Conservation (phyloP, 2,113 vertebrate species). For the Grus americana region DNA sequence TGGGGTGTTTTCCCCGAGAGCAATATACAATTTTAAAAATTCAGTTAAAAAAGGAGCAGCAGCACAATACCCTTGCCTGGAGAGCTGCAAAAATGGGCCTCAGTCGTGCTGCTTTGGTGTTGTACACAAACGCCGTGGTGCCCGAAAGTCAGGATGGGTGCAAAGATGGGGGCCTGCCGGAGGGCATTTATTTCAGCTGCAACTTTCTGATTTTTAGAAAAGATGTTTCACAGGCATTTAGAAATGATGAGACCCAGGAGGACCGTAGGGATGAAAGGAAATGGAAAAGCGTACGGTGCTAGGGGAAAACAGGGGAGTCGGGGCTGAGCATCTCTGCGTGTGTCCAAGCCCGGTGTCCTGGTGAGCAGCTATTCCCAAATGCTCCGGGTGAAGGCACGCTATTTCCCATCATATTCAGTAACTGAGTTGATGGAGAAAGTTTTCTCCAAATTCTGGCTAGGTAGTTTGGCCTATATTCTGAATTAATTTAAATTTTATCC, state of each 20-base stretch:
- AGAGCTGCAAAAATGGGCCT: accelerated
- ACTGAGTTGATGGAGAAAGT: not conserved
- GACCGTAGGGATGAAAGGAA: not conserved
- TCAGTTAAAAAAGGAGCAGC: not conserved
- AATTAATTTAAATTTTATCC: not conserved
- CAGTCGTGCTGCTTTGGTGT: accelerated
- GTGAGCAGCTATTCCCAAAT: not conserved
- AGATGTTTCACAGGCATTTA: accelerated
- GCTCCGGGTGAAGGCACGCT: accelerated
- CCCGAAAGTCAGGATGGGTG: not conserved
- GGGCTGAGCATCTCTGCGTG: not conserved
- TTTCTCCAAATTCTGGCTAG: not conserved
- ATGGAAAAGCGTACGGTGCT: accelerated
- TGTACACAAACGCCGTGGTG: accelerated
- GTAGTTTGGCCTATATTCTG: not conserved
- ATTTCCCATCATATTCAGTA: not conserved
- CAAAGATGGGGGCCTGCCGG: accelerated
- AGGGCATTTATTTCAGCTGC: not conserved
- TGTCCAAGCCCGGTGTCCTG: accelerated
- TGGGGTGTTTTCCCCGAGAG: not conserved
- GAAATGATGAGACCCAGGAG: accelerated
- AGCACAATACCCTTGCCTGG: accelerated
- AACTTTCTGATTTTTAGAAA: not conserved
- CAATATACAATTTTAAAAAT: accelerated
- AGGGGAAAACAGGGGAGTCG: not conserved